These are phyloP conservation scores for Arvicanthis niloticus DNA, from an alignment of 2,113 vertebrate genomes.

Conservation along the genomic window DNA sequence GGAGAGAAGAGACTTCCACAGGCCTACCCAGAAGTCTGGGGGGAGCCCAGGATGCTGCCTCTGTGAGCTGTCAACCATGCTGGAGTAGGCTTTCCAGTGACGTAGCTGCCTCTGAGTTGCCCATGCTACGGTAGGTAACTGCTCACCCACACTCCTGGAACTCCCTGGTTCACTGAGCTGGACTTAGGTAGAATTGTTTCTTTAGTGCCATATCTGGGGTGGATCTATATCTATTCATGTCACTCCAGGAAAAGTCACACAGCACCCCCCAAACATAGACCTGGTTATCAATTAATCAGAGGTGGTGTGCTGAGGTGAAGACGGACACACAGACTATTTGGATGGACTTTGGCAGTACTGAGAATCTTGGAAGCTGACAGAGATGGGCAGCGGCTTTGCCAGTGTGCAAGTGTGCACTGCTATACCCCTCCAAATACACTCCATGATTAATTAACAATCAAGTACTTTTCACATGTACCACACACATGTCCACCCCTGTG, in stretches of 20 bases:
- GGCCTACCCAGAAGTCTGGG: background rate
- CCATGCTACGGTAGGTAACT: too few relatives aligned
- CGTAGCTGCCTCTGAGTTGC: background rate
- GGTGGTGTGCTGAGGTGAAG: background rate
- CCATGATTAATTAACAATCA: background rate
- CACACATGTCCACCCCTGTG: background rate
- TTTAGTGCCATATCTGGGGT: background rate
- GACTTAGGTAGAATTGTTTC: background rate
- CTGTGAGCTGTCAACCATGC: background rate
- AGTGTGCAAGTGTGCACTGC: rapidly evolving
- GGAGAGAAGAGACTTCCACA: background rate
- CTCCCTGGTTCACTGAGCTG: background rate
- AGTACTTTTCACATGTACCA: background rate
- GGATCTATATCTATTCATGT: background rate
- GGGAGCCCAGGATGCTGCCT: background rate
- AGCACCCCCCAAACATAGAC: background rate
- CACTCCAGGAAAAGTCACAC: background rate
- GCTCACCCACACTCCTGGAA: background rate
- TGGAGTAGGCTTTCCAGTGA: background rate
- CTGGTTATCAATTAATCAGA: background rate
- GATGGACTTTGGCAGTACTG: background rate
- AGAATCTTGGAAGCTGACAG: background rate
- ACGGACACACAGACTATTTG: background rate
- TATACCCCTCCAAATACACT: background rate
- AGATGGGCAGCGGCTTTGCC: background rate